phyloP scores from a whole-genome alignment of 2,888 invertebrate genomes.

The Caradrina kadenii region DNA sequence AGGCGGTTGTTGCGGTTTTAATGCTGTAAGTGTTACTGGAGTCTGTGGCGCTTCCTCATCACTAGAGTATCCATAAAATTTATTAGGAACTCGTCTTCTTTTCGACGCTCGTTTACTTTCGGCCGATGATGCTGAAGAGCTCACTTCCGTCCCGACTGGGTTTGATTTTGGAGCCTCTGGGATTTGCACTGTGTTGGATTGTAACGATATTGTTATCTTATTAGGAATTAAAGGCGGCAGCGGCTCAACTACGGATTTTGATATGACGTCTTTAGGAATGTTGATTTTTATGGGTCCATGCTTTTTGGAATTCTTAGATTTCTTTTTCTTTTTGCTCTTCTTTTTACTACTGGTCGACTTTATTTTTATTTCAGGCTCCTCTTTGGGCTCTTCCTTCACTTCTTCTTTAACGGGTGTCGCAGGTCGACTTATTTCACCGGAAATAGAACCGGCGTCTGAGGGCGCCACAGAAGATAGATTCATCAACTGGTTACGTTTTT shows the following conservation, averaged over 20 bases:
- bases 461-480: slow-evolving; percentile 92
- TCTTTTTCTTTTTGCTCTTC: slow-evolving; percentile 93
- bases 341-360: slow-evolving; percentile 90
- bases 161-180: slow-evolving; percentile 77
- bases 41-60: slow-evolving; percentile 92
- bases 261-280: slow-evolving; percentile 90
- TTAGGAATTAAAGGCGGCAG: slow-evolving; percentile 77
- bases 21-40: slow-evolving; percentile 84
- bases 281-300: slow-evolving; percentile 91
- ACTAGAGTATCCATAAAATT: slow-evolving; percentile 96
- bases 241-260: slow-evolving; percentile 76
- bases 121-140: slow-evolving; percentile 73
- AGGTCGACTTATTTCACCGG: slow-evolving; percentile 92
- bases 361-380: slow-evolving; percentile 87
- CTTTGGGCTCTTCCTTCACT: slow-evolving; percentile 77
- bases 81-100: slow-evolving; percentile 95
- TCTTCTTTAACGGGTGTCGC: slow-evolving; percentile 90
- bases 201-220: slow-evolving; percentile 88
- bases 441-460: slow-evolving; percentile 89
- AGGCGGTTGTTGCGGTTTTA: slow-evolving; percentile 91
- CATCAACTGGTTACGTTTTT: slow-evolving; percentile 93
- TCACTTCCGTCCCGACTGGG: slow-evolving; percentile 61
- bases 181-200: slow-evolving; percentile 88
- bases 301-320: slow-evolving; percentile 84
- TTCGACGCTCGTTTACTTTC: slow-evolving; percentile 94